Evolutionary conservation across 2,888 invertebrate genomes (phyloP).

Genomic region (Cosmia trapezina): DNA sequence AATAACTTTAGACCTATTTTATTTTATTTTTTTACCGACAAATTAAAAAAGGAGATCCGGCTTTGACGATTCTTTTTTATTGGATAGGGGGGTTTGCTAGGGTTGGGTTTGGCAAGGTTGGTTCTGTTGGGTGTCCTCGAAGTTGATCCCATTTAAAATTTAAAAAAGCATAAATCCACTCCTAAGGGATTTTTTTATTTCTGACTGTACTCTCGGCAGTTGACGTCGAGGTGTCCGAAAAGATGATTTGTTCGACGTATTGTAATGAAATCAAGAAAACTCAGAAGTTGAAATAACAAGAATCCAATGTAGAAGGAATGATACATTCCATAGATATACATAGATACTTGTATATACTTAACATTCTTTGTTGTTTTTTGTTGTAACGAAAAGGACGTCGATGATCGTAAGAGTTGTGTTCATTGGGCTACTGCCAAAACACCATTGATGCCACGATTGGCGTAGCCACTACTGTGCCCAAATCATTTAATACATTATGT

Average conservation of each 20-base stretch:
- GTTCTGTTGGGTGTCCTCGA: too few species aligned
- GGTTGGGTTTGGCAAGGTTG: too few species aligned
- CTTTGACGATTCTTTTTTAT: too few species aligned
- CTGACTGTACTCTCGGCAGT: background rate
- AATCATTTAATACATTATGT: too few species aligned
- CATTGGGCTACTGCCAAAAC: background rate
- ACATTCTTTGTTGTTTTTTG: background rate
- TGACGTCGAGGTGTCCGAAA: background rate
- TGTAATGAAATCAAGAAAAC: background rate
- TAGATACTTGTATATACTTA: too few species aligned
- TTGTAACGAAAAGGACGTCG: background rate
- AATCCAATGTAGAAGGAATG: background rate
- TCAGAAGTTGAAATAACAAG: background rate
- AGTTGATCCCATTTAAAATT: too few species aligned
- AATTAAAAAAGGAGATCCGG: too few species aligned
- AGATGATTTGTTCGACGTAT: background rate
- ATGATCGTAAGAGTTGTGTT: background rate
- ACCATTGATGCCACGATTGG: too few species aligned
- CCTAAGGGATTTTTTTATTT: background rate
- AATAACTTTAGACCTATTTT: background rate
- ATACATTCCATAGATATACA: background rate
- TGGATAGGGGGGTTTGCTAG: too few species aligned
- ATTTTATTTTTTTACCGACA: too few species aligned
- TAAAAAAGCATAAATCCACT: too few species aligned
- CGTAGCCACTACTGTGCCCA: too few species aligned